Percentiles rank a stretch among this genome's conserved stretches.
Evolutionary conservation across 2,888 invertebrate genomes (phyloP).

Genomic region (Acanthosepion pharaonis): DNA sequence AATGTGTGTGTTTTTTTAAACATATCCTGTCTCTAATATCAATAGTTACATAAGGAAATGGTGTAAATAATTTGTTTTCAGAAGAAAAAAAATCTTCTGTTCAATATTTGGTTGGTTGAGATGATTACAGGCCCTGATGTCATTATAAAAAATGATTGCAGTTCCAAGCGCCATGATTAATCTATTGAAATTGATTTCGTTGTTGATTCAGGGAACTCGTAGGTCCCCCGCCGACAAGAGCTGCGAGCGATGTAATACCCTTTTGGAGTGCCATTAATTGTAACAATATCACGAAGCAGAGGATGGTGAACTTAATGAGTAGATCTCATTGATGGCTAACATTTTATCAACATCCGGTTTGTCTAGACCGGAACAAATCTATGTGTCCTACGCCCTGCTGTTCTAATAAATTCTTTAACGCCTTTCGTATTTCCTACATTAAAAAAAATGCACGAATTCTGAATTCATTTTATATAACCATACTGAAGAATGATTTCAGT

Average conservation of each 20-base stretch:
- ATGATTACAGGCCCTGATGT: no score
- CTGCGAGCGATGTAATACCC: neutral
- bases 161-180: no score
- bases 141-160: no score
- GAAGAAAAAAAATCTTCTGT: no score
- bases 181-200: neutral
- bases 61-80: no score
- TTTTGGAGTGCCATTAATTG: neutral
- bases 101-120: no score
- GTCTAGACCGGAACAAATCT: neutral
- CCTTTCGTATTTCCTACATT: neutral
- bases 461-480: no score
- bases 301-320: neutral
- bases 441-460: neutral
- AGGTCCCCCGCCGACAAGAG: neutral
- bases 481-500: no score
- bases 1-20: no score
- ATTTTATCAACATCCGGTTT: neutral
- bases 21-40: no score
- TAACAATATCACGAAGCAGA: neutral
- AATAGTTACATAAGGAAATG: no score
- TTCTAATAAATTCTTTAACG: neutral
- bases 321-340: neutral
- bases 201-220: neutral
- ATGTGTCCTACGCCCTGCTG: neutral